These are phyloP conservation scores for Phymorhynchus buccinoides DNA, from an alignment of 1,140 invertebrate genomes.

Conservation along the genomic window DNA sequence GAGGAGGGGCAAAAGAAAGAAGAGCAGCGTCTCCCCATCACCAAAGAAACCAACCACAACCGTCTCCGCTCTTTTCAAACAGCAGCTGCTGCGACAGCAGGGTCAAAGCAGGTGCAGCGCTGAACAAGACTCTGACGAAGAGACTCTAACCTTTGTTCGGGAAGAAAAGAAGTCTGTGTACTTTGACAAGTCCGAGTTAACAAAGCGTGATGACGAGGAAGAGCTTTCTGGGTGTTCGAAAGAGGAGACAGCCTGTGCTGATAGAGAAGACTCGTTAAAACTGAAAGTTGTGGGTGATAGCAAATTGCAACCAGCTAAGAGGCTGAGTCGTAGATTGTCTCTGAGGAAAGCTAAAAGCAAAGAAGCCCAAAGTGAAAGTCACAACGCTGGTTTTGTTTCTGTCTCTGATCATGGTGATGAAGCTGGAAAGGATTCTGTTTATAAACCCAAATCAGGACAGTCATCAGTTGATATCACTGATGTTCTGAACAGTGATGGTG, in stretches of 20 bases:
- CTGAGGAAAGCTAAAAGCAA: neutral
- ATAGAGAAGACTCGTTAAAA: neutral
- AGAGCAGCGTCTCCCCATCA: neutral
- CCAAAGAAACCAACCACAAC: neutral
- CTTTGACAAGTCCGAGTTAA: neutral
- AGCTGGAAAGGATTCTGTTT: neutral
- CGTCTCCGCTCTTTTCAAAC: neutral
- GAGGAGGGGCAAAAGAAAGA: neutral
- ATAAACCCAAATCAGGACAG: neutral
- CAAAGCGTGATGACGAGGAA: neutral
- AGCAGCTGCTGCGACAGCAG: neutral
- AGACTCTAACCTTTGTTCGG: neutral
- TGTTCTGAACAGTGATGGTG: too few relatives aligned
- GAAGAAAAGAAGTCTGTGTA: constrained; percentile 2
- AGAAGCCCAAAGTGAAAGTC: neutral
- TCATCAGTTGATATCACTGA: neutral
- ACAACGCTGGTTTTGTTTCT: neutral
- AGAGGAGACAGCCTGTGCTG: neutral
- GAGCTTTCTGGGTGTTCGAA: neutral
- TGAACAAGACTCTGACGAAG: neutral
- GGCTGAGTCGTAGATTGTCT: neutral
- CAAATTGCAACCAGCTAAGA: neutral
- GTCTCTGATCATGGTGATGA: neutral
- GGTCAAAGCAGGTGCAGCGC: neutral
- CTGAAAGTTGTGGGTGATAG: neutral